Base-by-base conservation (phyloP, 2,888 invertebrate species). In the Leptarthrus brevirostris region DNA sequence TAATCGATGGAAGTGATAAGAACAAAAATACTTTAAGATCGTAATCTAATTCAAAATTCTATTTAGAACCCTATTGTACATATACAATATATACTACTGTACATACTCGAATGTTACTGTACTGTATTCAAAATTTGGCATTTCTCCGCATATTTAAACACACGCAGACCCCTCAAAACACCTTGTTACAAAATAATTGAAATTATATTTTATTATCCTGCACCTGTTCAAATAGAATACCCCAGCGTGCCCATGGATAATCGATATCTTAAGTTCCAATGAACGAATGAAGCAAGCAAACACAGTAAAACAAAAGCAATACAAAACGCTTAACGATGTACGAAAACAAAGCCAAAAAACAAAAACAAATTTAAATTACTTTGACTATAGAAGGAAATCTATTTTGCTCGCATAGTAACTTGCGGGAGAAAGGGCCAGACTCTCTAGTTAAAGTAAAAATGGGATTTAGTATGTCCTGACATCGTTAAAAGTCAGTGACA, bases 401-500 rank as follows among this genome's bases (percentile, higher is more conserved):
- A 58, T 20, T 36, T n/a, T 34, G 36, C 12, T 12, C 12, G 36
- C 8, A 10, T 34, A 20, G 20, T 18, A 58, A 58, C 20, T 58
- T 5, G 36, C 36, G 12, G 18, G 20, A 12, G 36, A 12, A 40
- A 30, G 30, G 30, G 30, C 30, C 30, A 30, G 30, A 3, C 3
- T 30, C 30, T 56, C 14, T 22, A 24, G 4, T 14, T 47, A 47
- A 12, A 47, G 16, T 47, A 16, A 12, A 49, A 49, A 49, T 18
- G 6, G 18, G 20, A 20, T 12, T 12, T n/a, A n/a, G 16, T 5
- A 34, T 18, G 69, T 69, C 69, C 49, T 69, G 69, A 52, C 64
- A 64, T 34, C 61, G 76, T 77, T 79, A 79, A 70, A 79, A 78
- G 76, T 84, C 84, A 79, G 84, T 84, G 78, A 84, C 81, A 79